These are phyloP conservation scores for Chlorospingus semifuscus DNA, from an alignment of 2,797 vertebrate genomes.

Conservation along the genomic window DNA sequence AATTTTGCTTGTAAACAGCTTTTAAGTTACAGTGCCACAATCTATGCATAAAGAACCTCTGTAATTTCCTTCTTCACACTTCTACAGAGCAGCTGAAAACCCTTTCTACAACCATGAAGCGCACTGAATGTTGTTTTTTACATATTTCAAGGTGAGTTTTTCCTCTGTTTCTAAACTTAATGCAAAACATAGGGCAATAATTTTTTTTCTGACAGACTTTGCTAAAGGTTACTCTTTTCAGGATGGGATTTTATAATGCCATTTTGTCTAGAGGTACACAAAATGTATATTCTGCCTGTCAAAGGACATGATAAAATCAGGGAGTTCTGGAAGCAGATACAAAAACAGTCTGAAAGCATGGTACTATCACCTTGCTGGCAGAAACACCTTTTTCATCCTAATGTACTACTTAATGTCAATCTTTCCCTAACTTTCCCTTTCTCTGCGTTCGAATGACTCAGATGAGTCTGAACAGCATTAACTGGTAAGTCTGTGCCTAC, in stretches of 20 bases:
- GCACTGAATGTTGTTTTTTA: not conserved
- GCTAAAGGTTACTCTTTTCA: not conserved
- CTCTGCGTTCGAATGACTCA: not conserved
- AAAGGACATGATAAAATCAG: not conserved
- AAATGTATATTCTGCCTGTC: not conserved
- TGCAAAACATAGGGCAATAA: not conserved
- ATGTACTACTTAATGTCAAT: not conserved
- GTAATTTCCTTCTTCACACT: not conserved
- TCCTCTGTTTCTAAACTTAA: not conserved
- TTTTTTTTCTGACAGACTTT: not conserved
- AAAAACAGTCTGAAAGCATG: not conserved
- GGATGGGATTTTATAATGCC: not conserved
- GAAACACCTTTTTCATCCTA: not conserved
- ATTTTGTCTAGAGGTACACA: not conserved
- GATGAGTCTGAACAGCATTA: not conserved
- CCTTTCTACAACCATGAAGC: not conserved
- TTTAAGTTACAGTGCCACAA: not conserved
- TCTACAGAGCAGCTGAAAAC: not conserved
- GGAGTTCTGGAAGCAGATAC: not conserved
- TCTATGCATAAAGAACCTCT: not conserved
- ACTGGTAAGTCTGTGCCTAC: not conserved
- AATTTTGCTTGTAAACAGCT: not conserved
- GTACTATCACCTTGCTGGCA: rapidly evolving
- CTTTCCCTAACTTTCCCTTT: not conserved
- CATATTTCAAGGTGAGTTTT: not conserved